Evolutionary conservation across 2,797 vertebrate species (phyloP).

Genomic region (Anguilla megastoma): DNA sequence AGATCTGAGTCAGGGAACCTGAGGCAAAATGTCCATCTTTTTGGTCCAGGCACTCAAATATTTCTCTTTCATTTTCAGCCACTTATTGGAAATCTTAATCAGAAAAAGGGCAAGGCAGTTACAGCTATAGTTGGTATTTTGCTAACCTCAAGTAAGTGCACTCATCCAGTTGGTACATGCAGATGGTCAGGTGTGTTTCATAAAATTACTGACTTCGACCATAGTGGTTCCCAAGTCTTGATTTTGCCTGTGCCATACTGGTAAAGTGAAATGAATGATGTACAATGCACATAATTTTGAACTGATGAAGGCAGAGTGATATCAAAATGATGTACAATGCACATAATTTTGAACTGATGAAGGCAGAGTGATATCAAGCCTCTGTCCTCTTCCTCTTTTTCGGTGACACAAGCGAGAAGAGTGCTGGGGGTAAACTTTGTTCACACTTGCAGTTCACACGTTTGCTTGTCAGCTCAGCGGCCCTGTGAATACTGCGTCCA

Average conservation of each 20-base stretch:
- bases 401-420: not conserved
- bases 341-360: not conserved
- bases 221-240: not conserved
- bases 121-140: not conserved
- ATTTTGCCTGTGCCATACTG: not conserved
- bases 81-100: not conserved
- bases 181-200: not conserved
- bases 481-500: not conserved
- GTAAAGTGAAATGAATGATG: not conserved
- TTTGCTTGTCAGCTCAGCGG: not conserved
- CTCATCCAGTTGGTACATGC: not conserved
- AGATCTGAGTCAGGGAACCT: not conserved
- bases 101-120: not conserved
- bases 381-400: conserved; percentile 9
- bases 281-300: not conserved
- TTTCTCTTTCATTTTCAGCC: not conserved
- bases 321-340: not conserved
- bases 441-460: not conserved
- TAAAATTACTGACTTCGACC: not conserved
- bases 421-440: not conserved
- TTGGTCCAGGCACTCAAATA: not conserved
- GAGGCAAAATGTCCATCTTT: not conserved
- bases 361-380: not conserved
- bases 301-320: not conserved
- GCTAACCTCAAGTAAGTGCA: not conserved